Percentiles rank a stretch among this genome's conserved stretches.
Conservation (phyloP, 2,888 invertebrate genomes). For the Epinotia nisella region DNA sequence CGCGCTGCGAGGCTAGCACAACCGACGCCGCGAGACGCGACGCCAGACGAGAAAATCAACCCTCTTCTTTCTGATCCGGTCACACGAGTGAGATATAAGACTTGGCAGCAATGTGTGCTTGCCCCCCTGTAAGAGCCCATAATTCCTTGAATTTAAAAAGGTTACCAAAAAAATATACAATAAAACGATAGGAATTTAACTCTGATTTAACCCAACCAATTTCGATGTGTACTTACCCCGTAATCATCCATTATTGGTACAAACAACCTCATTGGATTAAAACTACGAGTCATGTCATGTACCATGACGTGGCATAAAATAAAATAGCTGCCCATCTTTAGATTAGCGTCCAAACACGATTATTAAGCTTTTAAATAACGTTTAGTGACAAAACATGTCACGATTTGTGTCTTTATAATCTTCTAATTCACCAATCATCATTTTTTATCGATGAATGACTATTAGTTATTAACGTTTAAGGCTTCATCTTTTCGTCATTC, state of each 20-base stretch:
- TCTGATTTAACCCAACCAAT: constrained; percentile 40
- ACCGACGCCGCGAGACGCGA: too few relatives aligned
- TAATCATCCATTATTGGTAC: constrained; percentile 58
- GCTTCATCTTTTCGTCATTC: constrained; percentile 43
- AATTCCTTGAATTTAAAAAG: too few relatives aligned
- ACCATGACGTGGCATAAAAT: constrained; percentile 60
- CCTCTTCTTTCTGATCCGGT: too few relatives aligned
- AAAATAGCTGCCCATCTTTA: constrained; percentile 58
- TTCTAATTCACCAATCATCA: constrained; percentile 49
- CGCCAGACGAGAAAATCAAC: too few relatives aligned
- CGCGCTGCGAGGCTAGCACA: too few relatives aligned
- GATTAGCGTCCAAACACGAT: constrained; percentile 60
- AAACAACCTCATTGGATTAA: constrained; percentile 52
- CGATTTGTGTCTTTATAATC: constrained; percentile 41
- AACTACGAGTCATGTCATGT: constrained; percentile 55
- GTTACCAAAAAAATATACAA: too few relatives aligned
- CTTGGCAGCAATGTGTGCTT: too few relatives aligned
- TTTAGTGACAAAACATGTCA: constrained; percentile 62
- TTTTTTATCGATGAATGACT: constrained; percentile 49
- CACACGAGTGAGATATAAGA: too few relatives aligned
- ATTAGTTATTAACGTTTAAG: constrained; percentile 48
- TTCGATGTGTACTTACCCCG: constrained; percentile 55
- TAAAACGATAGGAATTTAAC: neutral
- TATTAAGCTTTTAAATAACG: constrained; percentile 68
- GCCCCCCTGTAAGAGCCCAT: too few relatives aligned